Percentiles rank a stretch among this genome's conserved stretches.
phyloP scores from a whole-genome alignment of 2,888 invertebrate genomes.

The Dorcus hopei region DNA sequence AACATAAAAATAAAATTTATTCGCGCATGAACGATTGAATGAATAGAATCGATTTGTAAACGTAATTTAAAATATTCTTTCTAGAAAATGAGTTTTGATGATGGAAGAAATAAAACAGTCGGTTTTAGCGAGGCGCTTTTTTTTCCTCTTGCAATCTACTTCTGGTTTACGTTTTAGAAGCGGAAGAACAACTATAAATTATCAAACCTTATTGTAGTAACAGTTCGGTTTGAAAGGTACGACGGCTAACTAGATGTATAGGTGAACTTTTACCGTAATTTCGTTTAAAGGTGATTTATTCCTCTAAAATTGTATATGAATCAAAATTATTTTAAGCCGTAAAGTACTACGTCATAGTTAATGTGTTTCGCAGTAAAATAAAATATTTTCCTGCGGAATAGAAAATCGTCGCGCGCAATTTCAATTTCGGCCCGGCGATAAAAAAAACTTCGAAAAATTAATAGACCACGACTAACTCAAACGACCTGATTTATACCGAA shows the following conservation, averaged over 20 bases:
- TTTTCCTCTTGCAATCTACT: constrained; percentile 16
- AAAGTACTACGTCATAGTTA: too few relatives aligned
- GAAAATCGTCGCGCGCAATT: not conserved
- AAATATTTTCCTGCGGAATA: too few relatives aligned
- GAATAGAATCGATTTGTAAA: too few relatives aligned
- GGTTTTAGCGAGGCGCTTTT: not conserved
- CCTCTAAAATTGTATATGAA: too few relatives aligned
- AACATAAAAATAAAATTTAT: too few relatives aligned
- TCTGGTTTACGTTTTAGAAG: constrained; percentile 19
- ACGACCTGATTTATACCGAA: constrained; percentile 39
- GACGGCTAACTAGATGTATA: constrained; percentile 1
- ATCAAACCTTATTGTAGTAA: constrained; percentile 23
- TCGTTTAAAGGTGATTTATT: not conserved
- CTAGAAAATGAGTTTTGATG: too few relatives aligned
- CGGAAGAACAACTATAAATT: constrained; percentile 27
- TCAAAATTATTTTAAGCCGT: too few relatives aligned
- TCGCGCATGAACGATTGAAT: too few relatives aligned
- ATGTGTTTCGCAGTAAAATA: too few relatives aligned
- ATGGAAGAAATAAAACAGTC: not conserved
- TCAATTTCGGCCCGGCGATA: not conserved
- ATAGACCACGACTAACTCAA: constrained; percentile 22
- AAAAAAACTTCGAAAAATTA: constrained; percentile 18
- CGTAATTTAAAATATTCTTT: too few relatives aligned
- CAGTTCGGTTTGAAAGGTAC: constrained; percentile 16
- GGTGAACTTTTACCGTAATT: constrained; percentile 3